Percentiles rank a stretch among this genome's conserved stretches.
These are phyloP conservation scores for Ovis canadensis DNA, from an alignment of 2,113 vertebrate species.

Conservation along the genomic window DNA sequence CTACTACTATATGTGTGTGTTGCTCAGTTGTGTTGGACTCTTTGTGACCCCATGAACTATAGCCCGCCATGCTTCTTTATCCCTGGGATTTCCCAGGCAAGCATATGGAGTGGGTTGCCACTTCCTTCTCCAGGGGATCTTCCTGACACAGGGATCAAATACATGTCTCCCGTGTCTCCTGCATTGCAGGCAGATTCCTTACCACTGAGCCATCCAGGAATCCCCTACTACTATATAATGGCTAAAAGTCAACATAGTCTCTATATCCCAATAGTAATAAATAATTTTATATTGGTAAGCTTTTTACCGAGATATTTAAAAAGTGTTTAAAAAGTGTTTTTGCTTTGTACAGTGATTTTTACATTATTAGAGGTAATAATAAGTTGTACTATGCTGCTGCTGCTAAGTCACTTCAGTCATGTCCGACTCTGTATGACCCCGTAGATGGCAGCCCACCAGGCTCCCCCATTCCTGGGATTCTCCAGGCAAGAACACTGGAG, in stretches of 20 bases:
- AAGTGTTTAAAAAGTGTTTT: not conserved
- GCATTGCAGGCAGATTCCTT: not conserved
- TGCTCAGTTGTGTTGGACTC: not conserved
- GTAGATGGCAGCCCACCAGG: too few species aligned
- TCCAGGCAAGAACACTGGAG: too few species aligned
- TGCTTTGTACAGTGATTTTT: not conserved
- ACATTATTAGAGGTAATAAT: not conserved
- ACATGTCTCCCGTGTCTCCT: not conserved
- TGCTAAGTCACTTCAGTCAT: too few species aligned
- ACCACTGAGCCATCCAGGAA: not conserved
- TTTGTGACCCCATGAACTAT: not conserved
- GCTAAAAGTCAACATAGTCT: not conserved
- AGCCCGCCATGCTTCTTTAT: rapidly evolving
- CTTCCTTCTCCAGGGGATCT: not conserved
- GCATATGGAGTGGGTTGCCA: not conserved
- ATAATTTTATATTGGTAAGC: not conserved
- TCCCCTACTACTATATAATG: not conserved
- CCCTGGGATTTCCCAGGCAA: not conserved
- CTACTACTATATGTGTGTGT: not conserved
- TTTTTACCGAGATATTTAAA: not conserved
- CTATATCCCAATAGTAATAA: not conserved
- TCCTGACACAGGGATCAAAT: not conserved
- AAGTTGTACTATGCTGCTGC: not conserved
- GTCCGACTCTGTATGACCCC: too few species aligned
- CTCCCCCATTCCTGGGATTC: too few species aligned